Percentiles rank a stretch among this genome's conserved stretches.
These are phyloP conservation scores for Diplosoma virens DNA, from an alignment of 23 tunicate species.

Conservation along the genomic window DNA sequence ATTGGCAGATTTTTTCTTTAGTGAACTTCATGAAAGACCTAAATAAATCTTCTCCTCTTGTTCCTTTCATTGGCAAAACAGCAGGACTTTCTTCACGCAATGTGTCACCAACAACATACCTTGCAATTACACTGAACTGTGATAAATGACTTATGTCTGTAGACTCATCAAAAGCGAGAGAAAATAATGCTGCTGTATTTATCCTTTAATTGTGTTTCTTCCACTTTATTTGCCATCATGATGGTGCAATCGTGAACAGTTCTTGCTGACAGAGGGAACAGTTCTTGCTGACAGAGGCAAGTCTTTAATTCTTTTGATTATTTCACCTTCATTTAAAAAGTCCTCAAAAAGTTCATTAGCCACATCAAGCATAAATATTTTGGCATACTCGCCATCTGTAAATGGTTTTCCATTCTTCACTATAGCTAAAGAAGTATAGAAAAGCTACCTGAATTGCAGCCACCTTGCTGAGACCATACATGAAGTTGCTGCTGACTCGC, in stretches of 20 bases:
- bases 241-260: constrained; percentile 22
- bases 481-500: constrained; percentile 47
- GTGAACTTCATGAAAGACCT: constrained; percentile 40
- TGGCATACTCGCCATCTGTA: constrained; percentile 28
- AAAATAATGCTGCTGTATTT: constrained; percentile 35
- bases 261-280: constrained; percentile 36
- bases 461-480: constrained; percentile 39
- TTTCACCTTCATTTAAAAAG: not conserved
- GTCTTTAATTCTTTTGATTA: constrained; percentile 20
- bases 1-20: constrained; percentile 40
- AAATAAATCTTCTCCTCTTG: constrained; percentile 35
- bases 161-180: constrained; percentile 39
- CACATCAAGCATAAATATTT: constrained; percentile 38
- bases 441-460: constrained; percentile 39
- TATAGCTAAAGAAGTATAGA: constrained; percentile 32
- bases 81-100: constrained; percentile 45
- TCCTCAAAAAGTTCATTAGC: too few species aligned
- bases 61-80: constrained; percentile 39
- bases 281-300: constrained; percentile 29
- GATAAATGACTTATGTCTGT: constrained; percentile 44
- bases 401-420: constrained; percentile 34
- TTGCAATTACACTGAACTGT: constrained; percentile 38
- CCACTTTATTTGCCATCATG: constrained; percentile 15
- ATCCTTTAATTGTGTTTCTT: constrained; percentile 46
- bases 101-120: constrained; percentile 37